phyloP scores from a whole-genome alignment of 2,797 vertebrate genomes.

The Sebastes iracundus region DNA sequence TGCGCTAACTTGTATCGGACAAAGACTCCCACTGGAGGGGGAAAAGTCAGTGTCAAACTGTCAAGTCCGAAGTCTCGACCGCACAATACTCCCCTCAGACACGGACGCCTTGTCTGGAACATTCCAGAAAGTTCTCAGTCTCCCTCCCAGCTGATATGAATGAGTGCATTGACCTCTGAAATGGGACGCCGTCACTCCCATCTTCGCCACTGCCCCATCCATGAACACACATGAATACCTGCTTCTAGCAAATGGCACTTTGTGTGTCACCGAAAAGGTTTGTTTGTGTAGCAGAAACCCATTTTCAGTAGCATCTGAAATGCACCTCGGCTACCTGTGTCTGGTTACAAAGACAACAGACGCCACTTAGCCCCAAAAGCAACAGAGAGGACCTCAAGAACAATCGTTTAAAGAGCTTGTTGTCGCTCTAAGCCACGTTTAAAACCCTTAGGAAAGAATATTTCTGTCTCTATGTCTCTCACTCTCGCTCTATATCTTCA shows the following conservation, averaged over 20 bases:
- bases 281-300: slow-evolving; percentile 26
- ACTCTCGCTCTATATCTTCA: not conserved
- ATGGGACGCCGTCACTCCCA: slow-evolving; percentile 12
- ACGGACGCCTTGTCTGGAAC: slow-evolving; percentile 62
- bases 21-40: slow-evolving; percentile 51
- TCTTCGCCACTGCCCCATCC: slow-evolving; percentile 7
- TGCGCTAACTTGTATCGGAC: slow-evolving; percentile 19
- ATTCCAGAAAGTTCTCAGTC: slow-evolving; percentile 70
- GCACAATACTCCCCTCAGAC: slow-evolving; percentile 70
- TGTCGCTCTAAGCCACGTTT: not conserved
- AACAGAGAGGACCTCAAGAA: slow-evolving; percentile 4
- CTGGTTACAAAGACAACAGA: slow-evolving; percentile 32
- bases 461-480: not conserved
- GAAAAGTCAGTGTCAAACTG: slow-evolving; percentile 53
- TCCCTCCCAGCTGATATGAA: slow-evolving; percentile 64
- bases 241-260: not conserved
- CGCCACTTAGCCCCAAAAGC: not conserved
- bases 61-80: slow-evolving; percentile 40
- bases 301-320: not conserved
- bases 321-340: not conserved
- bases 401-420: not conserved
- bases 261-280: not conserved
- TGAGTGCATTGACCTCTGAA: slow-evolving; percentile 69
- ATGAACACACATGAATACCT: not conserved
- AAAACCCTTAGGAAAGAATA: not conserved